Evolutionary conservation across 2,888 invertebrate species (phyloP).

Genomic region (Hymenopus coronatus): DNA sequence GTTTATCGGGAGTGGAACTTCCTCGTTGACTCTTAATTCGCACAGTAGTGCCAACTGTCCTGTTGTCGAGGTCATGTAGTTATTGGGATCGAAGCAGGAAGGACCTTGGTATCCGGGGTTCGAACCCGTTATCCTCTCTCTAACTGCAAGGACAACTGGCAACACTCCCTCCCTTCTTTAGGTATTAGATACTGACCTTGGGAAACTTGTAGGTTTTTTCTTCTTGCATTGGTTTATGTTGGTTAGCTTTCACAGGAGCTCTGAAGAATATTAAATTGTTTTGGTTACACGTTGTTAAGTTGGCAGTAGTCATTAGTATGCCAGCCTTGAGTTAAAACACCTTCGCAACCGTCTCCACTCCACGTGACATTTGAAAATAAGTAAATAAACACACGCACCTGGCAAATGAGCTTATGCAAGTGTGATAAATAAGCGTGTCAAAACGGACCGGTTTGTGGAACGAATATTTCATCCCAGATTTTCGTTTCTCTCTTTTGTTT

Average conservation of each 20-base stretch:
- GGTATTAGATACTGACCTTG: background rate
- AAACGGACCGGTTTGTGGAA: background rate
- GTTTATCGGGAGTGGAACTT: background rate
- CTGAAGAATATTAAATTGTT: background rate
- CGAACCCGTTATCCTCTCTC: background rate
- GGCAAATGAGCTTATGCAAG: background rate
- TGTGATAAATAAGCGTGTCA: background rate
- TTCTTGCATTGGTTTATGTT: background rate
- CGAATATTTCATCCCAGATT: background rate
- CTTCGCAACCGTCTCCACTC: background rate
- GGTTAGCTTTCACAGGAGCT: background rate
- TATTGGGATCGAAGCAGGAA: background rate
- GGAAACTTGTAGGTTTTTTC: background rate
- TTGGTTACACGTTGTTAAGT: background rate
- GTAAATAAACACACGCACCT: background rate
- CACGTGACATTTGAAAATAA: background rate
- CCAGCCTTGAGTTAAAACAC: background rate
- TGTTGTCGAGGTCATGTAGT: constrained; percentile 4
- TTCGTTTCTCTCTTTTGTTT: background rate
- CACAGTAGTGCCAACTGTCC: background rate
- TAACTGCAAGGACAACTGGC: background rate
- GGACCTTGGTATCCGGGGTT: background rate
- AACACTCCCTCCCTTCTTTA: background rate
- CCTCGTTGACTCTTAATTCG: constrained; percentile 4
- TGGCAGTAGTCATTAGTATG: background rate